Evolutionary conservation across 2,888 invertebrate genomes (phyloP), one percentile per base, ranked within the genome.

Genomic region (Anodontia alba): DNA sequence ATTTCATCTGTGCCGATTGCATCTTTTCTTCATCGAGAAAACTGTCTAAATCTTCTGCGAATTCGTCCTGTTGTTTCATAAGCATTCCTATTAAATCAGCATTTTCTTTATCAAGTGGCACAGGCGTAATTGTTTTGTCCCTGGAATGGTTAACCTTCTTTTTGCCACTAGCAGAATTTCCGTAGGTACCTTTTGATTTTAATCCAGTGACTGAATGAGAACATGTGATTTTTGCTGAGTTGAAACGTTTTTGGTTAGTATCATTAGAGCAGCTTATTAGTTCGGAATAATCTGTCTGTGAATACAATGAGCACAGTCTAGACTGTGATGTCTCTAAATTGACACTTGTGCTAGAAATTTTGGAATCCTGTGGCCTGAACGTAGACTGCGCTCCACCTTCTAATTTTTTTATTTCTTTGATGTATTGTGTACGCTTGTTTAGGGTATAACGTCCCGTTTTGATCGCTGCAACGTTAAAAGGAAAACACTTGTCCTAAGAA

Each of bases 11-110:
- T 1, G 62, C 62, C 3, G 1, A 1, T 1, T 3, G 1, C 62
- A 62, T 62, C 23, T 62, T 62, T 3, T 62, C 62, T 33, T 62
- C 33, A 33, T 62, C 62, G 2, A 62, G 62, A 33, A 62, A 62
- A 17, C 62, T 62, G 17, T 62, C 62, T 10, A 62, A 33, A 23
- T 62, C 33, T 33, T 62, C 62, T 10, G 33, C 33, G 33, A 62
- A 62, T 17, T 33, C 62, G 17, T 31, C 62, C 33, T 62, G 62
- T 31, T 17, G 17, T 20, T 33, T 15, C 31, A 62, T 3, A 17
- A 62, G 29, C 33, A 1, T 20, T 7, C 12, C 15, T 10, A 62
- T 8, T 3, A 62, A 33, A 3, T 62, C 62, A 17, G 33, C 33
- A 33, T 31, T 62, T 5, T 62, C 33, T 33, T 31, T 12, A 62